phyloP scores from a whole-genome alignment of 2,797 vertebrate species.

The Tapera naevia region DNA sequence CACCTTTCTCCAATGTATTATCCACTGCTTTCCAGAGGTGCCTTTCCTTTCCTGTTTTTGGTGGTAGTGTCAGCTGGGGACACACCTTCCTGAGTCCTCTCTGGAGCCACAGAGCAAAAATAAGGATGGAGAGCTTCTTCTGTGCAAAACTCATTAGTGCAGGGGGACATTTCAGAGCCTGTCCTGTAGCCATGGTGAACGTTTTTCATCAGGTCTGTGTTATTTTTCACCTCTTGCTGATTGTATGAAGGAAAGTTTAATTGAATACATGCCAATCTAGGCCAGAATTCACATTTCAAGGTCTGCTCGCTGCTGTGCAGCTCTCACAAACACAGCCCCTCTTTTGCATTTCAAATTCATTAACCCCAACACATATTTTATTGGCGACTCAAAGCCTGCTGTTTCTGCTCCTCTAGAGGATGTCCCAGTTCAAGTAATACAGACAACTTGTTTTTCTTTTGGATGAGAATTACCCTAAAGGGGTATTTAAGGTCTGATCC shows the following conservation, averaged over 20 bases:
- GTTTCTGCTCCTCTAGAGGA: neutral
- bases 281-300: neutral
- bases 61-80: neutral
- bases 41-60: neutral
- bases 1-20: neutral
- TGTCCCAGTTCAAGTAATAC: neutral
- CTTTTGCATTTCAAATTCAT: neutral
- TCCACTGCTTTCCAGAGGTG: no score
- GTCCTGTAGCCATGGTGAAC: neutral
- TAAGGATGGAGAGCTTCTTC: neutral
- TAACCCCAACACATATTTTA: neutral
- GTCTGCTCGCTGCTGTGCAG: neutral
- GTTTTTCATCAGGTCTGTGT: neutral
- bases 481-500: neutral
- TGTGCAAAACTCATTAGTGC: neutral
- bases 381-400: neutral
- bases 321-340: neutral
- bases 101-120: neutral
- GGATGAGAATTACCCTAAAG: neutral
- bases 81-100: neutral
- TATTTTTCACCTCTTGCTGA: neutral
- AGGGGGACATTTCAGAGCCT: neutral
- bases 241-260: neutral
- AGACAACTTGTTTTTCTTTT: neutral
- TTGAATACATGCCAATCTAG: neutral